Evolutionary conservation across 2,113 vertebrate genomes (phyloP).

Genomic region (Myrmophylax atrothorax): DNA sequence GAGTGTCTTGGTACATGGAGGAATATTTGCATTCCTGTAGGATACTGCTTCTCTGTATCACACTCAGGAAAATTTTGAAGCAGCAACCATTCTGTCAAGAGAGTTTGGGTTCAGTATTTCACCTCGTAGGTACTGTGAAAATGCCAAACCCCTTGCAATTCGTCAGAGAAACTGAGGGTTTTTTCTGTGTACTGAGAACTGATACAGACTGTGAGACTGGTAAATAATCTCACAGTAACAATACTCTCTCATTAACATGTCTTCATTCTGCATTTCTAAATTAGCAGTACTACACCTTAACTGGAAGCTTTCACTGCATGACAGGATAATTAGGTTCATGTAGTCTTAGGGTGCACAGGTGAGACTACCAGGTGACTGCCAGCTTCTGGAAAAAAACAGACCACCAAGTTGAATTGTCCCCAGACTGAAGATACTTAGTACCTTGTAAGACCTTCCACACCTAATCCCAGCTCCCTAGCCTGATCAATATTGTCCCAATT

Average conservation of each 20-base stretch:
- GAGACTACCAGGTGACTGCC: neutral
- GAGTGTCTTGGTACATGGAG: constrained; percentile 52
- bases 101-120: neutral
- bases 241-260: neutral
- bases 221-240: neutral
- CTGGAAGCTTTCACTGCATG: neutral
- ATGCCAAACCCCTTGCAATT: neutral
- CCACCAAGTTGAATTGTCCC: neutral
- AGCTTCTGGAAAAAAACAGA: neutral
- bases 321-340: neutral
- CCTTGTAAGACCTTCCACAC: neutral
- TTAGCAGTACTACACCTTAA: neutral
- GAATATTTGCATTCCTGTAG: constrained; percentile 45
- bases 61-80: neutral
- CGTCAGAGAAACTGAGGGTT: neutral
- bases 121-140: neutral
- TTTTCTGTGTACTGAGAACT: neutral
- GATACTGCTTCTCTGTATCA: constrained; percentile 53
- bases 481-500: neutral
- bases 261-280: neutral
- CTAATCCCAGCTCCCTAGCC: neutral
- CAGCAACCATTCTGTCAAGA: neutral
- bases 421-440: neutral
- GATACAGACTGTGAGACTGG: neutral
- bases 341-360: neutral